Percentiles rank a stretch among this genome's conserved stretches.
Evolutionary conservation across 2,797 vertebrate genomes (phyloP).

Genomic region (Acipenser oxyrinchus): DNA sequence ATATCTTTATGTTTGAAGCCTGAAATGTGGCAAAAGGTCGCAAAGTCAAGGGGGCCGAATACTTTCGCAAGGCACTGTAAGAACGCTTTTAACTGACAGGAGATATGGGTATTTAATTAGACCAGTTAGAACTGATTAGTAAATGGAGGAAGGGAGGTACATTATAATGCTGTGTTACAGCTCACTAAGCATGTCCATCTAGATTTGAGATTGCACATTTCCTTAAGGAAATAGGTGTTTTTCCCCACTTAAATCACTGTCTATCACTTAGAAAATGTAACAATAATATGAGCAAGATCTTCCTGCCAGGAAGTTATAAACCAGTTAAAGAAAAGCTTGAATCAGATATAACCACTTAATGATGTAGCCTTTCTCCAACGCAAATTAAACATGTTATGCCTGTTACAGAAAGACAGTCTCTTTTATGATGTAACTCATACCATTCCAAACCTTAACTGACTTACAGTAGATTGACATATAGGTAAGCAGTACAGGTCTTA

Average conservation of each 20-base stretch:
- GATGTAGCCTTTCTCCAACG: neutral
- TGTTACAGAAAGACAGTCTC: conserved; percentile 5
- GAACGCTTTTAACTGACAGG: conserved; percentile 20
- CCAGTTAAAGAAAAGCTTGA: neutral
- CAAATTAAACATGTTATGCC: neutral
- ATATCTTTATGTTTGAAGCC: too few species aligned
- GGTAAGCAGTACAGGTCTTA: conserved; percentile 8
- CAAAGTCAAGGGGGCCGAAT: too few species aligned
- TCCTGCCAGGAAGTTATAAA: too few species aligned
- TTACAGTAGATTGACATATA: conserved; percentile 9
- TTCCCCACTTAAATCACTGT: too few species aligned
- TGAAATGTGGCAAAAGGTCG: too few species aligned
- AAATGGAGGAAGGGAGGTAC: conserved; percentile 27
- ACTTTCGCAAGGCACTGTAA: too few species aligned
- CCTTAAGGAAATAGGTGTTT: conserved; percentile 21
- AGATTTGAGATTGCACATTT: conserved; percentile 8
- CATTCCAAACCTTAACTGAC: conserved; percentile 3
- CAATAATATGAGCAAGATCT: too few species aligned
- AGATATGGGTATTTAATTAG: conserved; percentile 37
- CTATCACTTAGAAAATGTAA: too few species aligned
- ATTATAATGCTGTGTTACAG: conserved; percentile 31
- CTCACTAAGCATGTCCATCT: conserved; percentile 26
- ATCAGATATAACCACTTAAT: neutral
- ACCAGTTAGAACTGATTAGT: conserved; percentile 30
- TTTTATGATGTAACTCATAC: conserved; percentile 6